phyloP scores from a whole-genome alignment of 2,113 vertebrate genomes.

The Myotis lucifugus region DNA sequence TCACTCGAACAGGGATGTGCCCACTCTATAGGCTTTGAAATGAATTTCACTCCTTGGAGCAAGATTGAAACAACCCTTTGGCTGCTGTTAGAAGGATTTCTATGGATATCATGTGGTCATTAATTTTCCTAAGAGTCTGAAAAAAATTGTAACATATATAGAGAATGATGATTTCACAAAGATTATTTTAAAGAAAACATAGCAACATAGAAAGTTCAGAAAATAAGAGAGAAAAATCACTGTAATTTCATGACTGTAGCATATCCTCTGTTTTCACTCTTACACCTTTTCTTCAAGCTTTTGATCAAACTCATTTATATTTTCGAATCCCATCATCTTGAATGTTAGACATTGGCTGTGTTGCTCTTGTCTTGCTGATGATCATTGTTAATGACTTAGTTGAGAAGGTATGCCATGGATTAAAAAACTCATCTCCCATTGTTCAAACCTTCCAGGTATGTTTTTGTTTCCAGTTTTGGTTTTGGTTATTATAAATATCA shows the following conservation, averaged over 20 bases:
- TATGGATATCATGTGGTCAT: neutral
- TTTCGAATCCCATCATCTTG: neutral
- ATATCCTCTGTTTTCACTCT: neutral
- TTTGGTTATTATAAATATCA: neutral
- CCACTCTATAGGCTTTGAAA: neutral
- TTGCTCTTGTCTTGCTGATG: neutral
- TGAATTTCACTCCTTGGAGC: neutral
- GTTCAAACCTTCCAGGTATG: neutral
- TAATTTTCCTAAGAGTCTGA: neutral
- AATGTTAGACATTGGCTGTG: neutral
- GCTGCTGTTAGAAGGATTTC: neutral
- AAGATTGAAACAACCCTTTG: neutral
- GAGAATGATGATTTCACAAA: neutral
- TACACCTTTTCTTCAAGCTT: neutral
- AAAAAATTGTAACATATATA: neutral
- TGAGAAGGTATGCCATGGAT: neutral
- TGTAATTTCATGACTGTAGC: neutral
- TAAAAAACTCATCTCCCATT: neutral
- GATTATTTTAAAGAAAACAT: constrained; percentile 41
- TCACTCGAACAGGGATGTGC: neutral
- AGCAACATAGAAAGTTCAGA: neutral
- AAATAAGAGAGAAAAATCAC: constrained; percentile 16
- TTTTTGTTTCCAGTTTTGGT: neutral
- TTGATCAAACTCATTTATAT: neutral
- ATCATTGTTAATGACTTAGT: neutral